These are phyloP conservation scores for Seira ritae DNA, from an alignment of 2,888 invertebrate genomes.

Conservation along the genomic window DNA sequence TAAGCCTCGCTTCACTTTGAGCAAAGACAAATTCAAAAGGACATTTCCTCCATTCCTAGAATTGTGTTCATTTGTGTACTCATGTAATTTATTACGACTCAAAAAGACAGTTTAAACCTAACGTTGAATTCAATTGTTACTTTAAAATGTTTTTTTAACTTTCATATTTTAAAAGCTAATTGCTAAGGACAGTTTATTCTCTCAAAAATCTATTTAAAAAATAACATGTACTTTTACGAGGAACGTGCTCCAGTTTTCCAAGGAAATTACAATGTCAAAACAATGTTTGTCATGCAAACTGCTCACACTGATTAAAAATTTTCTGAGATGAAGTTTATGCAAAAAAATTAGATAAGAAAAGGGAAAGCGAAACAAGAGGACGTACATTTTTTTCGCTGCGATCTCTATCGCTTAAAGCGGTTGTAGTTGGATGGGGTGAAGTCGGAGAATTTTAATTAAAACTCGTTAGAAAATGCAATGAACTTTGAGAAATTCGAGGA, in stretches of 20 bases:
- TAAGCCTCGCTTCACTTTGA: no score
- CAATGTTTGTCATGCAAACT: background rate
- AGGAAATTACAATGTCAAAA: slow-evolving; percentile 7
- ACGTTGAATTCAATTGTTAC: no score
- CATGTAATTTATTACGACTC: no score
- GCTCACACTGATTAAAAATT: background rate
- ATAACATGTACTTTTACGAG: background rate
- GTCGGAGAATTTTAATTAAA: slow-evolving; percentile 11
- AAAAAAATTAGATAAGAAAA: slow-evolving; percentile 1
- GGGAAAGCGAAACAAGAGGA: background rate
- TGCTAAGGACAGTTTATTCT: background rate
- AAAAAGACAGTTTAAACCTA: no score
- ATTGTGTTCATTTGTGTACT: no score
- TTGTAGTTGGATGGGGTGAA: background rate
- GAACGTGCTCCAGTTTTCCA: background rate
- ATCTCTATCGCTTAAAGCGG: background rate
- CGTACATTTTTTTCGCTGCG: background rate
- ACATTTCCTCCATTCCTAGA: no score
- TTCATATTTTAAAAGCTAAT: background rate
- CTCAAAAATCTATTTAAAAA: background rate
- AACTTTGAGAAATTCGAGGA: background rate
- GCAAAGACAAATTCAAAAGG: no score
- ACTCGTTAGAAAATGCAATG: slow-evolving; percentile 11
- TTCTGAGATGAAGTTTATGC: background rate
- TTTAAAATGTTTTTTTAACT: no score